Percentiles rank a stretch among this genome's conserved stretches.
These are phyloP conservation scores for Leucopsar rothschildi DNA, from an alignment of 2,113 vertebrate genomes.

Conservation along the genomic window DNA sequence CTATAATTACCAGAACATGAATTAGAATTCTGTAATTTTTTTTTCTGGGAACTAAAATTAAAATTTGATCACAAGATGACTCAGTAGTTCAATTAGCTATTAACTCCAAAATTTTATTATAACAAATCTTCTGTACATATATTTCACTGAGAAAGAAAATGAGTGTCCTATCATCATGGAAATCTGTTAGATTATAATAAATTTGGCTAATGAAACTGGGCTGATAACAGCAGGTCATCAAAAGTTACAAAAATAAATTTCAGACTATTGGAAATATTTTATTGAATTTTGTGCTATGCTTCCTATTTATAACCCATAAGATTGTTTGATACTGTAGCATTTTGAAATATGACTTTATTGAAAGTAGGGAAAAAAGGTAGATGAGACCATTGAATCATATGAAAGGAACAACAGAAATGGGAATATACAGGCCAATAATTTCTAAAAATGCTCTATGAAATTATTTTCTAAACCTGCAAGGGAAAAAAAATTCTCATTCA, in stretches of 20 bases:
- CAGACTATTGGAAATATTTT: neutral
- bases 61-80: neutral
- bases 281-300: neutral
- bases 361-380: neutral
- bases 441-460: neutral
- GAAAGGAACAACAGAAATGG: neutral
- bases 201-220: neutral
- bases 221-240: neutral
- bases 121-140: neutral
- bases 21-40: neutral
- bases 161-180: neutral
- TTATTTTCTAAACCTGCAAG: neutral
- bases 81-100: neutral
- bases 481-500: neutral
- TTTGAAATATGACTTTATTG: neutral
- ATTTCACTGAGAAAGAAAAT: neutral
- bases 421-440: accelerated
- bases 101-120: neutral
- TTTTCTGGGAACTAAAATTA: neutral
- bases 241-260: neutral
- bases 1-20: neutral
- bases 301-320: neutral
- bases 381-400: neutral
- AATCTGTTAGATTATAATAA: neutral
- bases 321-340: neutral